Evolutionary conservation across 2,888 invertebrate genomes (phyloP), one percentile per base, ranked within the genome.

Genomic region (Drosophila prolongata): DNA sequence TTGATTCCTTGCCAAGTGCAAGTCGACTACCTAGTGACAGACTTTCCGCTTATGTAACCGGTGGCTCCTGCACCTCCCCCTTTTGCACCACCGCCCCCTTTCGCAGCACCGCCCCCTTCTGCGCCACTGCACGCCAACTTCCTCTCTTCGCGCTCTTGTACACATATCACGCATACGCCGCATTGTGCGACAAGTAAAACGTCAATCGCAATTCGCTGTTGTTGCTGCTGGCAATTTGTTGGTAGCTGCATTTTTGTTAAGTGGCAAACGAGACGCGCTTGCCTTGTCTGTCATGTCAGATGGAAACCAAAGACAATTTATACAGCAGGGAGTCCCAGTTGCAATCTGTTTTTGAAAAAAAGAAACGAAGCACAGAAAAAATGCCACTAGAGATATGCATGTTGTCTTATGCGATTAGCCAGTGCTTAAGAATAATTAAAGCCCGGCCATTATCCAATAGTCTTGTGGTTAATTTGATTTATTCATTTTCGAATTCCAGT

Each of bases 121-220:
- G 34, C 14, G 50, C 75, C 46, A 14, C 47, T 47, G 47, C 11
- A 34, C 47, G 3, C 8, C 30, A 16, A 66, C 35, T 62, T 40
- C 62, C 62, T 56, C 38, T 40, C 37, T 53, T 60, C 37, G 40
- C 46, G 65, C 57, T 57, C 65, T 42, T 44, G 49, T 37, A 61
- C 47, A 79, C 64, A 79, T 55, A 80, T 84, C 78, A 83, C 83
- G 71, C 86, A 82, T 80, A 74, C 87, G 69, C 70, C 76, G 68
- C 69, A 59, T 76, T 71, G 73, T 58, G 44, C 60, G 59, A 64
- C 70, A 64, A 66, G 60, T 65, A 62, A 49, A 62, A 59, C 71
- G 75, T 72, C 83, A 80, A 76, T 72, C 62, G 78, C 78, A 77
- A 76, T 71, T 76, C 74, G 65, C 61, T 68, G 64, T 37, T 62